Evolutionary conservation across 2,888 invertebrate genomes (phyloP).

Genomic region (Eupsilia transversa): DNA sequence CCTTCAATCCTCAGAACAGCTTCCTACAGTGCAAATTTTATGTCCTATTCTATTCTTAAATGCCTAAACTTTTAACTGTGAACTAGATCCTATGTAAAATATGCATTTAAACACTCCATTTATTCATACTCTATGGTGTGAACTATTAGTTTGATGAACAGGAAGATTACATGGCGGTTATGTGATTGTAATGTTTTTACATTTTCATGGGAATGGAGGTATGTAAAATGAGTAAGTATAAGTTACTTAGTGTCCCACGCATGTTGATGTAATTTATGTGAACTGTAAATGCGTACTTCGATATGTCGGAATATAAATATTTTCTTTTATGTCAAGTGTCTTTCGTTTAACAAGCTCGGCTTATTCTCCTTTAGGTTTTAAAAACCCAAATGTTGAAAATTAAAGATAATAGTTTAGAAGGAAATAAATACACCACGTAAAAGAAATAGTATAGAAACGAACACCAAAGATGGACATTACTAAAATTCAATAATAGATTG

Average conservation of each 20-base stretch:
- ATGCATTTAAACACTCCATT: conserved; percentile 17
- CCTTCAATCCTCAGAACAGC: not conserved
- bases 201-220: conserved; percentile 24
- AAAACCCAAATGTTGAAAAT: not conserved
- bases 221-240: conserved; percentile 28
- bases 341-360: not conserved
- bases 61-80: no score
- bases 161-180: conserved; percentile 35
- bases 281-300: conserved; percentile 6
- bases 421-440: not conserved
- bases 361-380: not conserved
- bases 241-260: conserved; percentile 23
- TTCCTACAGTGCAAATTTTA: not conserved
- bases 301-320: conserved; percentile 14
- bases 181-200: conserved; percentile 30
- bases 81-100: conserved; percentile 4
- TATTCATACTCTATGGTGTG: conserved; percentile 45
- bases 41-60: not conserved
- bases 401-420: not conserved
- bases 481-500: not conserved
- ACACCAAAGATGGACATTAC: not conserved
- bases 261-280: conserved; percentile 17
- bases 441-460: not conserved
- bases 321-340: not conserved
- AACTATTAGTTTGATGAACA: conserved; percentile 56